Evolutionary conservation across 2,888 invertebrate species (phyloP), one percentile per base, ranked within the genome.

Genomic region (Sceliomorpha sp.): DNA sequence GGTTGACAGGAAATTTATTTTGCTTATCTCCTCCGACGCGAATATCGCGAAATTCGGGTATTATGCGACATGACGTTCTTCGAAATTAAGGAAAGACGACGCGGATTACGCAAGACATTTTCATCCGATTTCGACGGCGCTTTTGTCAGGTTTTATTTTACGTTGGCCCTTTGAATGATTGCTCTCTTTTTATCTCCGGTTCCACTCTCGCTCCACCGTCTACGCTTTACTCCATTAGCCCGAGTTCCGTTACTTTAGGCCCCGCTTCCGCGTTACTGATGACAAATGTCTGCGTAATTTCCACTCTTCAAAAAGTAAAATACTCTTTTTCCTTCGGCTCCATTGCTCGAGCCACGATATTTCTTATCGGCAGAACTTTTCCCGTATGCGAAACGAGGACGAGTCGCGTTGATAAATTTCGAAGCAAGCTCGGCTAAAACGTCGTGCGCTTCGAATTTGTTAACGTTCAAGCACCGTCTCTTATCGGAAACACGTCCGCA

Each of bases 251-350:
- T 77, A 72, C 76, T 78, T 77, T 78, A 79, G 78, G 73, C 72
- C 75, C 70, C 73, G 76, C 77, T 83, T 83, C 81, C 82, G 78
- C 76, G 70, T 74, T 71, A 73, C 75, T 81, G 83, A 84, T 79
- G 80, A 79, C 79, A 78, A 80, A 77, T 80, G 81, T 81, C 81
- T 79, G 73, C 68, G 68, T 71, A 74, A 77, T 78, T 76, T 76
- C 76, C 75, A 60, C 67, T 67, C 48, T 67, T 67, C 66, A 66
- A 59, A 66, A 47, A 60, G 47, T 55, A 14, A 48, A 60, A 55
- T 56, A 64, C 55, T 60, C 59, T 48, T 53, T 36, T n/a, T n/a
- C n/a, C 44, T 60, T 59, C 53, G 45, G 45, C 58, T 53, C 53
- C 34, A 51, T 47, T 29, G 47, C 40, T 51, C 7, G 31, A 14